Conservation (phyloP, 2,113 vertebrate genomes). For the Sialia sialis region DNA sequence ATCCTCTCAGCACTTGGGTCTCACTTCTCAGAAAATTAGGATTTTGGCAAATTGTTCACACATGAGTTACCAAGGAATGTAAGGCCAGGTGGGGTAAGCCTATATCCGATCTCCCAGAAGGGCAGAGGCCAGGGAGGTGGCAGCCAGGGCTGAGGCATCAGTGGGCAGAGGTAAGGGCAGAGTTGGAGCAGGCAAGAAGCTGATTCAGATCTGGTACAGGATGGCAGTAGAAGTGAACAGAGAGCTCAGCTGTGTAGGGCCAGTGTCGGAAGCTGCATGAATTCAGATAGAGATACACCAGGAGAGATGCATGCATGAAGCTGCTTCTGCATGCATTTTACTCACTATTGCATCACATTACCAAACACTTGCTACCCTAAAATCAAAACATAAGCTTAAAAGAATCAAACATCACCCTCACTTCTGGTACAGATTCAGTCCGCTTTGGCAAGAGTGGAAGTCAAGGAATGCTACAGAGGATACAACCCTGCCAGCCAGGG, state of each 20-base stretch:
- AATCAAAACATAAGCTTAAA: neutral
- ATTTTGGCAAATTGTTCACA: neutral
- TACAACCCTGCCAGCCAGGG: neutral
- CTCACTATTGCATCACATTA: neutral
- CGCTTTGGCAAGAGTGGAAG: neutral
- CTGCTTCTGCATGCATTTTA: neutral
- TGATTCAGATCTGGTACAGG: neutral
- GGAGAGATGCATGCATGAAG: neutral
- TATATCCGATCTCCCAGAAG: neutral
- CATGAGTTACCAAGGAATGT: neutral
- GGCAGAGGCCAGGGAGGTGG: accelerated
- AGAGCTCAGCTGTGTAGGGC: neutral
- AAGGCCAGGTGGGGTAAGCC: neutral
- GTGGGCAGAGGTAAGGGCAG: neutral
- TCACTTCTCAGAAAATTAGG: neutral
- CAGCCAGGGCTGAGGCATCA: neutral
- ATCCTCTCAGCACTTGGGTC: neutral
- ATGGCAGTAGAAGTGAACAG: neutral
- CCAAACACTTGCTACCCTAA: neutral
- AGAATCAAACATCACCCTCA: neutral
- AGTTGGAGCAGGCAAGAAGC: neutral
- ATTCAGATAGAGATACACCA: neutral
- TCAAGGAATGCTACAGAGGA: neutral
- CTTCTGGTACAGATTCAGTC: neutral
- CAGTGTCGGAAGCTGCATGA: neutral